Percentiles rank a stretch among this genome's conserved stretches.
These are phyloP conservation scores for Cochlearius cochlearius DNA, from an alignment of 2,113 vertebrate genomes.

Conservation along the genomic window DNA sequence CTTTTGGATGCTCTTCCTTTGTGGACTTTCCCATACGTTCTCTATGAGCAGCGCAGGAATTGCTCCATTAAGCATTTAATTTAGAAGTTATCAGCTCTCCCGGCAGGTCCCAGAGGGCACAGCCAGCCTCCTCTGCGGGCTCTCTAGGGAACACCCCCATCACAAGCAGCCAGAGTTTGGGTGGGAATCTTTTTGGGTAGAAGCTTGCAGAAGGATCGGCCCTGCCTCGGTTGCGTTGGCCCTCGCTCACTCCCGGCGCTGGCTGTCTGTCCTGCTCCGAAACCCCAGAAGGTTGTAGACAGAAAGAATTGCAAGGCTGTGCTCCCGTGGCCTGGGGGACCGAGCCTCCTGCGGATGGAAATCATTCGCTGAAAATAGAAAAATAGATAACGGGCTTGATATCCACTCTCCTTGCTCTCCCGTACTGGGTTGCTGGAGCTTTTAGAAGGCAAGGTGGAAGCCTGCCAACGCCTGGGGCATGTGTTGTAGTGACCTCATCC, in stretches of 20 bases:
- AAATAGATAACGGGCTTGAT: neutral
- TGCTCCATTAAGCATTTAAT: neutral
- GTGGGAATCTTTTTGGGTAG: neutral
- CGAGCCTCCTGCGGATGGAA: neutral
- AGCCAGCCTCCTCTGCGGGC: neutral
- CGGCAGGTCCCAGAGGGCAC: neutral
- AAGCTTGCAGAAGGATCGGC: neutral
- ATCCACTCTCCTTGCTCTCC: neutral
- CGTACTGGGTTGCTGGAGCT: neutral
- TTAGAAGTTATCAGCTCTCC: neutral
- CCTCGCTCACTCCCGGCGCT: neutral
- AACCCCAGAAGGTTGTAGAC: neutral
- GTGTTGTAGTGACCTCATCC: neutral
- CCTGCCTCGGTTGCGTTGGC: neutral
- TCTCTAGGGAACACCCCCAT: neutral
- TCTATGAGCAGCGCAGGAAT: neutral
- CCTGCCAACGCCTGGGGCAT: neutral
- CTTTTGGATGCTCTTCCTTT: neutral
- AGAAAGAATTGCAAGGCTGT: neutral
- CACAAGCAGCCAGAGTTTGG: neutral
- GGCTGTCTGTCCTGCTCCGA: neutral
- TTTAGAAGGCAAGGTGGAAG: neutral
- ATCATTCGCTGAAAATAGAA: neutral
- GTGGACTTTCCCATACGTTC: accelerated
- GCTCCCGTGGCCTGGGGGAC: neutral